Conservation (phyloP, 2,888 invertebrate species). For the Atherix ibis region DNA sequence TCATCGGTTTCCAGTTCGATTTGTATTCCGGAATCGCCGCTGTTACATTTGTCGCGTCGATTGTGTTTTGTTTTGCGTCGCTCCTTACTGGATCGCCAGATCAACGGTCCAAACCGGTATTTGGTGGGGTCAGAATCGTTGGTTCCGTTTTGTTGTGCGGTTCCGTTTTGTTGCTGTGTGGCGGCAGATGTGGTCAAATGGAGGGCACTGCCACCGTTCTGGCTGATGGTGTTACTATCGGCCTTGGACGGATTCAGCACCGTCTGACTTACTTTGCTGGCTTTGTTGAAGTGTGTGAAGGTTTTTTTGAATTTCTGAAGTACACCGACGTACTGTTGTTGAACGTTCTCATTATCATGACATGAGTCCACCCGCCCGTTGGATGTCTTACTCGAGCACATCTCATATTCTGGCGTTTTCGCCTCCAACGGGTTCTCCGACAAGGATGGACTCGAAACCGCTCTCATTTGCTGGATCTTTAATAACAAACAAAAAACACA, state of each 20-base stretch:
- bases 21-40: constrained; percentile 59
- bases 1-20: constrained; percentile 40
- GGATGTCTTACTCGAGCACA: too few species aligned
- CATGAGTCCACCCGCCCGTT: constrained; percentile 11
- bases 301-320: constrained; percentile 56
- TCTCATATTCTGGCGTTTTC: constrained; percentile 7
- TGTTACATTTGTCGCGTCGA: constrained; percentile 53
- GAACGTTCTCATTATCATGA: constrained; percentile 9
- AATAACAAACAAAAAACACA: too few species aligned
- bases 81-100: constrained; percentile 56
- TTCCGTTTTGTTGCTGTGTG: constrained; percentile 1
- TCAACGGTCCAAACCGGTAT: constrained; percentile 50
- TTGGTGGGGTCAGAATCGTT: constrained; percentile 15
- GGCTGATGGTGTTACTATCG: too few species aligned
- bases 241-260: too few species aligned
- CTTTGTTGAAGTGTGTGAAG: constrained; percentile 36
- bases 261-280: constrained; percentile 16
- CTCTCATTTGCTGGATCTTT: constrained; percentile 29
- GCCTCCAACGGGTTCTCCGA: constrained; percentile 17
- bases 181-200: neutral
- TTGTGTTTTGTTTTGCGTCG: constrained; percentile 51
- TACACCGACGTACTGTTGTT: constrained; percentile 37
- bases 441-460: constrained; percentile 31
- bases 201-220: too few species aligned
- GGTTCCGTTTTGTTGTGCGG: neutral